Evolutionary conservation across 2,888 invertebrate genomes (phyloP).

Genomic region (Periphyllus acericola): DNA sequence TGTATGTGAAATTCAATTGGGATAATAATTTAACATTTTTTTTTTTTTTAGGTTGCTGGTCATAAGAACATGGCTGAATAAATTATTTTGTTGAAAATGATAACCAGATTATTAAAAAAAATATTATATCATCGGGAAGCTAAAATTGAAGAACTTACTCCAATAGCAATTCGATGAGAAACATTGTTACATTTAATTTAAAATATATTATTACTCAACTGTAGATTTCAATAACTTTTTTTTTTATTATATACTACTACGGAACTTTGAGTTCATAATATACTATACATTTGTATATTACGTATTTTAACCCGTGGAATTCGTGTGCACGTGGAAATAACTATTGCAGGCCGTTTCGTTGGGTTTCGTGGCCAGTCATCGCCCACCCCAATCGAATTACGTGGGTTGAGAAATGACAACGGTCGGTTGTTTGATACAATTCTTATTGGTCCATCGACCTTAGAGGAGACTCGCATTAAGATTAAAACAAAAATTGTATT

Average conservation of each 20-base stretch:
- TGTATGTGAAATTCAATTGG: not conserved
- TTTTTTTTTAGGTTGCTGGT: slow-evolving; percentile 20
- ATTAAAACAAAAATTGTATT: too few species aligned
- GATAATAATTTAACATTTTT: not conserved
- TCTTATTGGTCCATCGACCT: too few species aligned
- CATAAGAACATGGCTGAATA: slow-evolving; percentile 23
- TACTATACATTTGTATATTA: not conserved
- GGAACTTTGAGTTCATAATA: not conserved
- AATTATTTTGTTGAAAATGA: slow-evolving; percentile 47
- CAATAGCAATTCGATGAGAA: slow-evolving; percentile 50
- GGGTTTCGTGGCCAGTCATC: too few species aligned
- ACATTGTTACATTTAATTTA: not conserved
- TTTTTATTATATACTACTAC: not conserved
- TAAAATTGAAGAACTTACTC: slow-evolving; percentile 38
- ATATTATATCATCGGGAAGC: slow-evolving; percentile 46
- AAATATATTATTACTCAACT: not conserved
- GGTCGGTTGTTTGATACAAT: too few species aligned
- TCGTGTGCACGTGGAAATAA: slow-evolving; percentile 1
- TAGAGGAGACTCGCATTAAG: too few species aligned
- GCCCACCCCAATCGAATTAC: too few species aligned
- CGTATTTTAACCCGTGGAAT: not conserved
- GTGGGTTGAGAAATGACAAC: too few species aligned
- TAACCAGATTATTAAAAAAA: slow-evolving; percentile 38
- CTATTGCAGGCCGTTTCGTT: too few species aligned
- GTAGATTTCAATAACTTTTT: not conserved